Conservation (phyloP, 2,888 invertebrate genomes). For the Adineta ricciae region DNA sequence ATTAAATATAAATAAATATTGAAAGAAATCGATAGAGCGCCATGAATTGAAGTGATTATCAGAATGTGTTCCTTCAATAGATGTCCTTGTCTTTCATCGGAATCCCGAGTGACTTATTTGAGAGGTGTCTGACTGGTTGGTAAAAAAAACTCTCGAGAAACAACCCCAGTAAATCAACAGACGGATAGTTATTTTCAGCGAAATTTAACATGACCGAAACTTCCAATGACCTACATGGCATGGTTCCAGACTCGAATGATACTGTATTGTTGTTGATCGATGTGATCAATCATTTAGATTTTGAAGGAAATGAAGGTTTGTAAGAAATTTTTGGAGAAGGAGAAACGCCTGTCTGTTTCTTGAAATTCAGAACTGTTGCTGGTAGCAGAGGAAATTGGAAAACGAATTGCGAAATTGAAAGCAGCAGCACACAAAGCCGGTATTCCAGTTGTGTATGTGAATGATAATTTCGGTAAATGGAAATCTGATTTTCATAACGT, state of each 20-base stretch:
- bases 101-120: background rate
- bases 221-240: background rate
- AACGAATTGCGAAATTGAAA: background rate
- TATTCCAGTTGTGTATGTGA: background rate
- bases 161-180: no score
- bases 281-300: background rate
- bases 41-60: background rate
- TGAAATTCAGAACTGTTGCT: background rate
- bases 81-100: no score
- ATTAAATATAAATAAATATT: slow-evolving; percentile 11
- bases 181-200: background rate
- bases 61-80: no score
- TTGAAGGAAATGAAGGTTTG: background rate
- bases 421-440: background rate
- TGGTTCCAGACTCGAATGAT: background rate
- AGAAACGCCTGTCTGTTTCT: no score
- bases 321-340: no score
- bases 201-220: background rate
- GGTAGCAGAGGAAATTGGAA: background rate
- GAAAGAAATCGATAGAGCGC: background rate
- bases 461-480: background rate
- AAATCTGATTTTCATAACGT: background rate
- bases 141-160: no score
- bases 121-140: no score
- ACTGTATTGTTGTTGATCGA: background rate